Base-by-base conservation (phyloP, 2,888 invertebrate species). In the Oscheius sp. region DNA sequence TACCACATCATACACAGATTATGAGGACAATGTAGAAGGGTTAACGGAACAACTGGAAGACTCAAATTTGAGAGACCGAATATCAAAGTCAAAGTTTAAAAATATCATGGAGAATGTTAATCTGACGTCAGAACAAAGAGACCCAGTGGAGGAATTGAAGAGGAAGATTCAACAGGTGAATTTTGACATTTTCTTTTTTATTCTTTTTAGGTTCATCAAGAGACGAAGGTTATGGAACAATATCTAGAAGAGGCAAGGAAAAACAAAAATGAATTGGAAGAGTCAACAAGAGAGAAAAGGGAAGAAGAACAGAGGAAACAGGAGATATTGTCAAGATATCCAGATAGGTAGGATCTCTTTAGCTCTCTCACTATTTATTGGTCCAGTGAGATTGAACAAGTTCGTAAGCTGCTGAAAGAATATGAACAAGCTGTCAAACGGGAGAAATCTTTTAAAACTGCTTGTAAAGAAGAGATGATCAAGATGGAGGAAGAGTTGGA, bases 81-180 rank as follows among this genome's bases (percentile, higher is more conserved):
- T 65, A 26, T 65, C 65, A 4, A 65, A 51, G 9, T 41, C 24
- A n/a, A 32, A 30, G n/a, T 56, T 54, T 36, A 54, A 44, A 24
- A 65, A 56, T 14, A 41, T 65, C 14, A 9, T 65, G 17, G 65
- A 65, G 17, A 17, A 41, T 12, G 65, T 65, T 2, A 59, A 41
- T 14, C 22, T 26, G 3, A 30, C 44, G 9, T 59, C 59, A 14
- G 44, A 59, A 9, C 44, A 41, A 3, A 20, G 41, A 8, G 59
- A 59, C 20, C 44, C 26, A 41, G 30, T 41, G 41, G 59, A 24
- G 5, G 59, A 59, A 2, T 30, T 59, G 3, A 44, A 41, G 17
- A 41, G 28, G 1, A 38, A 59, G 30, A 41, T 59, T 41, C 14
- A 33, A 17, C 9, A 17, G 33, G 50, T 50, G n/a, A 6, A 20